Percentiles rank a stretch among this genome's conserved stretches.
Evolutionary conservation across 2,797 vertebrate species (phyloP).

Genomic region (Pipistrellus pipistrellus): DNA sequence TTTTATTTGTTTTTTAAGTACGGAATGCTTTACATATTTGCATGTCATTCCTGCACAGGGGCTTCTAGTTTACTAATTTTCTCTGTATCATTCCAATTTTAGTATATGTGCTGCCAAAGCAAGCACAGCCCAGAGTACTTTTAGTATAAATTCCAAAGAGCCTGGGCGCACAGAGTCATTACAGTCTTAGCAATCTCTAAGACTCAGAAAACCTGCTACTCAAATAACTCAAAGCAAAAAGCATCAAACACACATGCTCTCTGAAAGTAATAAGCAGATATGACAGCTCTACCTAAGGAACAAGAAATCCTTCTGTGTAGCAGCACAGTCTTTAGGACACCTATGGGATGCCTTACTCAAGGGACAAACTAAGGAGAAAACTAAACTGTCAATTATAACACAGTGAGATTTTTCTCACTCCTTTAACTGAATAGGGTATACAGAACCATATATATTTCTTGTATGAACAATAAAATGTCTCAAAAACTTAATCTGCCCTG

Average conservation of each 20-base stretch:
- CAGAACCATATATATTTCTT: conserved; percentile 24
- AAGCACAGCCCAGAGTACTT: background rate
- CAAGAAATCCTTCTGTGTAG: background rate
- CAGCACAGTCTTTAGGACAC: conserved; percentile 15
- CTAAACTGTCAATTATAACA: background rate
- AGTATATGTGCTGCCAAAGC: background rate
- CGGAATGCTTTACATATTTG: background rate
- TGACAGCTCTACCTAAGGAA: background rate
- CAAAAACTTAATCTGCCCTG: background rate
- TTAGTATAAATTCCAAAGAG: conserved; percentile 34
- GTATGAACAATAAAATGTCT: conserved; percentile 45
- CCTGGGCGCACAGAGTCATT: accelerated
- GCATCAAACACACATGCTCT: conserved; percentile 36
- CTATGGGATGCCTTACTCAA: conserved; percentile 20
- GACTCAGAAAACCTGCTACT: conserved; percentile 61
- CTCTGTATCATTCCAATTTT: background rate
- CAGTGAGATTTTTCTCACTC: background rate
- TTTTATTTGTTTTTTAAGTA: background rate
- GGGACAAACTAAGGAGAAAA: background rate
- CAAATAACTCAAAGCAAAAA: conserved; percentile 78
- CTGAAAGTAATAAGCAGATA: conserved; percentile 61
- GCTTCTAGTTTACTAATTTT: background rate
- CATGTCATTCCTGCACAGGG: background rate
- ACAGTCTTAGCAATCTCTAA: conserved; percentile 71
- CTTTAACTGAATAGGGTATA: background rate